Conservation (phyloP, 2,888 invertebrate species). For the Mimas tiliae region DNA sequence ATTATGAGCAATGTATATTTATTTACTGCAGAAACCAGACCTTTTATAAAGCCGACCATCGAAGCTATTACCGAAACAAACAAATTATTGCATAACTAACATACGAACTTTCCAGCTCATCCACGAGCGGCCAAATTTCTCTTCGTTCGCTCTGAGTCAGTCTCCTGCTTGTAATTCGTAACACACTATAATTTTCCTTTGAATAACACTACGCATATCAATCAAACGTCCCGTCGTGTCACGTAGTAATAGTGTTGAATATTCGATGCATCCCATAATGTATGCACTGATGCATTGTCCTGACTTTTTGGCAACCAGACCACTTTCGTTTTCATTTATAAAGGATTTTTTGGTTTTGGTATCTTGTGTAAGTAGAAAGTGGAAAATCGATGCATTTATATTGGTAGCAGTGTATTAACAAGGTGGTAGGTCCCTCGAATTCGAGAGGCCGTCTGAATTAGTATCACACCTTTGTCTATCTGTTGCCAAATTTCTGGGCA, state of each 20-base stretch:
- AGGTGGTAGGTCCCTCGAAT: too few relatives aligned
- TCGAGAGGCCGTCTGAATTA: too few relatives aligned
- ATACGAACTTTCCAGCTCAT: not conserved
- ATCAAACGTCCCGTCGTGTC: conserved; percentile 33
- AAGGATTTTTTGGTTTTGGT: not conserved
- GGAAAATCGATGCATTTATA: not conserved
- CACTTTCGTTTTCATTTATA: conserved; percentile 34
- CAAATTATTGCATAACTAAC: not conserved
- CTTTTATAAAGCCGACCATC: not conserved
- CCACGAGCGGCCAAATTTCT: not conserved
- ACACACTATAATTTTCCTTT: conserved; percentile 58
- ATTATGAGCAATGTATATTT: too few relatives aligned
- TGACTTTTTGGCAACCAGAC: conserved; percentile 41
- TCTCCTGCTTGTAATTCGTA: conserved; percentile 38
- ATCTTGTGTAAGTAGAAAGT: not conserved
- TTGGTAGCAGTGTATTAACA: too few relatives aligned
- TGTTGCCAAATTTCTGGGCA: too few relatives aligned
- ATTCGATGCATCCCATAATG: conserved; percentile 30
- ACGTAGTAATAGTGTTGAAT: conserved; percentile 35
- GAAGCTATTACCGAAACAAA: not conserved
- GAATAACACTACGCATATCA: conserved; percentile 35
- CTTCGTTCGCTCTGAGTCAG: conserved; percentile 25
- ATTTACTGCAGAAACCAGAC: too few relatives aligned
- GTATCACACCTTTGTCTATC: too few relatives aligned
- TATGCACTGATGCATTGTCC: conserved; percentile 31